Evolutionary conservation across 2,113 vertebrate species (phyloP).

Genomic region (Galemys pyrenaicus): DNA sequence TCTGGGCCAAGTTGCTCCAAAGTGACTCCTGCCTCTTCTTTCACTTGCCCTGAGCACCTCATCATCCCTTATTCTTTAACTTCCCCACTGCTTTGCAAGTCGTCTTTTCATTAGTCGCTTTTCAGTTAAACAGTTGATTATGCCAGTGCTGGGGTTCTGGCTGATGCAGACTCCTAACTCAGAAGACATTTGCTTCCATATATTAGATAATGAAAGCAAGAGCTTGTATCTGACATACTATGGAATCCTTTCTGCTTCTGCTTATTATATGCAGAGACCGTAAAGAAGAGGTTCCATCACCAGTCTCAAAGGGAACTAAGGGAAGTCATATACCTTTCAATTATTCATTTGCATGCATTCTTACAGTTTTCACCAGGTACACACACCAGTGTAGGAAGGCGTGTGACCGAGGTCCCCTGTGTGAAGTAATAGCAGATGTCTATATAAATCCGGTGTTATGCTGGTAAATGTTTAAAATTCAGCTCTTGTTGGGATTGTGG

Average conservation of each 20-base stretch:
- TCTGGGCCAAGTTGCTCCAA: not conserved
- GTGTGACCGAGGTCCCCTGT: not conserved
- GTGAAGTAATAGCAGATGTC: not conserved
- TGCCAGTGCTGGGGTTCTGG: not conserved
- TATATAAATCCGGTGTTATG: fast-evolving
- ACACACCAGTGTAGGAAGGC: not conserved
- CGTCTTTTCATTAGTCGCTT: not conserved
- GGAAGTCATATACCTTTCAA: not conserved
- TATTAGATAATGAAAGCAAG: not conserved
- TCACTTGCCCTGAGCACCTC: not conserved
- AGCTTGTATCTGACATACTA: not conserved
- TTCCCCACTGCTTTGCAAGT: not conserved
- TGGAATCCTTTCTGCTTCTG: not conserved
- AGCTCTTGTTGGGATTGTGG: not conserved
- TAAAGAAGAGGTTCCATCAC: not conserved
- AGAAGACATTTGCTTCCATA: not conserved
- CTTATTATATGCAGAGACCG: not conserved
- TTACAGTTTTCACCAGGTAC: not conserved
- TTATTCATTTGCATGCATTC: not conserved
- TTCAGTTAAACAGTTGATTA: not conserved
- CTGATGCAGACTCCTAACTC: not conserved
- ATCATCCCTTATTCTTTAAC: not conserved
- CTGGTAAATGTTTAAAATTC: not conserved
- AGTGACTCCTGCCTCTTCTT: not conserved
- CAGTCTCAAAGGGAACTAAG: not conserved